A percentile compares a stretch with the other conserved stretches of the same genome.
Conservation (phyloP, 2,888 invertebrate genomes). For the Sepioteuthis lessoniana region DNA sequence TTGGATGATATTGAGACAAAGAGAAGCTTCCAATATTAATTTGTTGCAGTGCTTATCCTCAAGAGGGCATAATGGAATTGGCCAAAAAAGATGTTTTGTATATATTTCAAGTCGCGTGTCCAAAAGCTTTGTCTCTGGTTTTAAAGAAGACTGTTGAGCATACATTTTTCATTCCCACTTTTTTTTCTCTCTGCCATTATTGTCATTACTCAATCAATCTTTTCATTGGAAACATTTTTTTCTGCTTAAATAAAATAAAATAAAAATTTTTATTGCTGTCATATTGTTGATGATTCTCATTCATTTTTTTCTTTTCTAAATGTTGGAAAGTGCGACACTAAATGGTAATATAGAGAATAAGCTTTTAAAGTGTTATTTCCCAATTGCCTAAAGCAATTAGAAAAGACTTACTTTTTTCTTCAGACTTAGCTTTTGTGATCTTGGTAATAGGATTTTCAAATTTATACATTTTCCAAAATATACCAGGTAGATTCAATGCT, state of each 20-base stretch:
- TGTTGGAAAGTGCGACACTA: not conserved
- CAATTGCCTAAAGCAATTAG: no score
- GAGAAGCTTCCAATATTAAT: slow-evolving; percentile 94
- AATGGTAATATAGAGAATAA: no score
- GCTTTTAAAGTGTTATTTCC: no score
- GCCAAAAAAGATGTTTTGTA: not conserved
- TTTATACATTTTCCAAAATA: no score
- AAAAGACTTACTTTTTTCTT: no score
- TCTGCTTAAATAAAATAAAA: not conserved
- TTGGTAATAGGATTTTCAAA: no score
- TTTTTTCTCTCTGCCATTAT: no score
- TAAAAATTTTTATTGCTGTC: not conserved
- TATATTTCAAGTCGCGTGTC: not conserved
- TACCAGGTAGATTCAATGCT: no score
- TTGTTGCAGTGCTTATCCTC: not conserved
- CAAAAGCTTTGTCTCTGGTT: not conserved
- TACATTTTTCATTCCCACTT: not conserved
- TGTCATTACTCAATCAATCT: not conserved
- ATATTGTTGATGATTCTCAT: not conserved
- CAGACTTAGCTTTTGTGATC: no score
- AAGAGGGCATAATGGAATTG: no score
- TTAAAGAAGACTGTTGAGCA: not conserved
- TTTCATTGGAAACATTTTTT: not conserved
- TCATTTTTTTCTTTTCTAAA: not conserved
- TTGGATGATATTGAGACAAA: slow-evolving; percentile 98